Evolutionary conservation across 2,797 vertebrate genomes (phyloP).

Genomic region (Mycteria americana): DNA sequence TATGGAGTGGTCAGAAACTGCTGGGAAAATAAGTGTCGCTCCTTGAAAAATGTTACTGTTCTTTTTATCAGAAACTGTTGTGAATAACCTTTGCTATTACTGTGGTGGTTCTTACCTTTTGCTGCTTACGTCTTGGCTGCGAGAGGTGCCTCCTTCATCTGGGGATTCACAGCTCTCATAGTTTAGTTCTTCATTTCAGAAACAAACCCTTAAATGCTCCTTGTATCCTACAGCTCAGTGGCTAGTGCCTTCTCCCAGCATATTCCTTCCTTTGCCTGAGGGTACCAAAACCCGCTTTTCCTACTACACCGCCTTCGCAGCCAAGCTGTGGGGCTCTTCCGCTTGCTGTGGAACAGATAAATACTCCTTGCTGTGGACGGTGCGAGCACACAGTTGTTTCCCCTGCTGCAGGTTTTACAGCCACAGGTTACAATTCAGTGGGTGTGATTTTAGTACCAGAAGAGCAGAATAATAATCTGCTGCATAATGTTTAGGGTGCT

Average conservation of each 20-base stretch:
- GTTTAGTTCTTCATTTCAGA: neutral
- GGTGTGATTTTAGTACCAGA: neutral
- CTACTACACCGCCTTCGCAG: fast-evolving
- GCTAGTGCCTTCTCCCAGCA: neutral
- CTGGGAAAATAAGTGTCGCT: neutral
- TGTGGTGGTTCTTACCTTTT: neutral
- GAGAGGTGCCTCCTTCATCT: neutral
- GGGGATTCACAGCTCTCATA: neutral
- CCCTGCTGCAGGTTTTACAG: neutral
- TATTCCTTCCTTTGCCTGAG: neutral
- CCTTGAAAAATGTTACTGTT: neutral
- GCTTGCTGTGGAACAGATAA: neutral
- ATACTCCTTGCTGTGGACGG: neutral
- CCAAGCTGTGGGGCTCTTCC: neutral
- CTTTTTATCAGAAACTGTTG: neutral
- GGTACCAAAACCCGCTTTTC: neutral
- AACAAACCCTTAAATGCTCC: neutral
- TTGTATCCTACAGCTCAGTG: neutral
- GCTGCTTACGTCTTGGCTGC: neutral
- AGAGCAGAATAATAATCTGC: neutral
- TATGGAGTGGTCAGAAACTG: neutral
- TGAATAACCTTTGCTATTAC: neutral
- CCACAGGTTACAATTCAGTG: neutral
- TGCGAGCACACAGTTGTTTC: neutral
- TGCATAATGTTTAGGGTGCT: neutral